phyloP scores from a whole-genome alignment of 2,113 vertebrate genomes.

The Neoarius graeffei region DNA sequence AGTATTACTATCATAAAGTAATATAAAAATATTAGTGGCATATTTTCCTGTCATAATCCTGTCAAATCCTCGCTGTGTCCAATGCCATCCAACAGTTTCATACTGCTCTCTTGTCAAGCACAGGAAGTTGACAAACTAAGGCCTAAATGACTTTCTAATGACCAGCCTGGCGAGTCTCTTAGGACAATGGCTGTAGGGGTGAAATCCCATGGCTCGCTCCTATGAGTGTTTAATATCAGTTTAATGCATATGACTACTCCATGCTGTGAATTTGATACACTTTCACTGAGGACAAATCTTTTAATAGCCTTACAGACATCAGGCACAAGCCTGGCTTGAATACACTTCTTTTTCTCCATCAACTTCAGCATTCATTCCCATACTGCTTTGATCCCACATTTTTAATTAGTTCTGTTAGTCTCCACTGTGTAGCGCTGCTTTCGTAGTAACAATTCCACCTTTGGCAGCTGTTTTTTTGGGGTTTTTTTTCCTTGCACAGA shows the following conservation, averaged over 20 bases:
- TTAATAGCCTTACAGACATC: background rate
- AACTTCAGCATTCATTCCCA: conserved; percentile 12
- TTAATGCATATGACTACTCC: conserved; percentile 9
- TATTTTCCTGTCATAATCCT: background rate
- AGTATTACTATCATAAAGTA: background rate
- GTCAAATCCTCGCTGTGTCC: background rate
- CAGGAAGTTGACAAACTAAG: background rate
- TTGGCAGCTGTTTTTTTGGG: conserved; percentile 19
- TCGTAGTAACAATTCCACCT: conserved; percentile 10
- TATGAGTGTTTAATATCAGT: conserved; percentile 19
- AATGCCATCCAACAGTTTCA: background rate
- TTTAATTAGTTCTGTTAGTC: conserved; percentile 38
- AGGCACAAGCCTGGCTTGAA: background rate
- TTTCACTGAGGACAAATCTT: conserved; percentile 1
- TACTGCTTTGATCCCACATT: conserved; percentile 18
- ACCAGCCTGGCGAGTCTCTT: background rate
- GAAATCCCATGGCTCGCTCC: background rate
- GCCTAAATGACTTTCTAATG: conserved; percentile 21
- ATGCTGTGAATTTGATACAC: conserved; percentile 14
- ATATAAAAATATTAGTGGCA: background rate
- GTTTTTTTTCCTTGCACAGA: background rate
- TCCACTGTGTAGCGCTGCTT: conserved; percentile 5
- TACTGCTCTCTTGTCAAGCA: background rate
- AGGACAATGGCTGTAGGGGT: background rate
- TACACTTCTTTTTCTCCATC: background rate